Evolutionary conservation across 2,888 invertebrate genomes (phyloP).

Genomic region (Mimumesa dahlbomi): DNA sequence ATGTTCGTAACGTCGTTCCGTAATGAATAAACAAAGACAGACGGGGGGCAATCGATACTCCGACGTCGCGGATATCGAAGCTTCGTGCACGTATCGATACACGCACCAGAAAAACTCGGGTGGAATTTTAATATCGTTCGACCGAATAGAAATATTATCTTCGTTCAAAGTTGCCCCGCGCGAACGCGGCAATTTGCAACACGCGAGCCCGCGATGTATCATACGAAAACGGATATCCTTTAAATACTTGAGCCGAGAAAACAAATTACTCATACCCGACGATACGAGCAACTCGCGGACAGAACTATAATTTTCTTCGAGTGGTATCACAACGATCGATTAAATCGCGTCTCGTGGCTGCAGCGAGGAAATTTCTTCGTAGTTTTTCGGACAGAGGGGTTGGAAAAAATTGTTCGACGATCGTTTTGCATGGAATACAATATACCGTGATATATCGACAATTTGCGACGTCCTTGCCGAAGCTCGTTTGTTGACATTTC

Average conservation of each 20-base stretch:
- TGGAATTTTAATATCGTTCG: too few species aligned
- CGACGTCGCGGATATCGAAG: not conserved
- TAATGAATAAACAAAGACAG: constrained; percentile 1
- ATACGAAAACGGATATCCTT: constrained; percentile 9
- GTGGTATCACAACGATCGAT: not conserved
- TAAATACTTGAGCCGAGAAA: not conserved
- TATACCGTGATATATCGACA: too few species aligned
- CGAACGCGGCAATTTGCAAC: too few species aligned
- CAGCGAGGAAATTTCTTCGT: too few species aligned
- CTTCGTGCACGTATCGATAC: not conserved
- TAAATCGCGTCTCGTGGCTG: too few species aligned
- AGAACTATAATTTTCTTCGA: not conserved
- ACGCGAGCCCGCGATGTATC: too few species aligned
- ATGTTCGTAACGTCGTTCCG: too few species aligned
- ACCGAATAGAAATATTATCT: too few species aligned
- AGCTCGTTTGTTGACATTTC: constrained; percentile 66
- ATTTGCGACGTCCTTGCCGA: constrained; percentile 52
- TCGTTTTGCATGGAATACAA: too few species aligned
- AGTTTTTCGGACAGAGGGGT: too few species aligned
- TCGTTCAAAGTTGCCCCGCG: too few species aligned
- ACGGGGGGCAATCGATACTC: not conserved
- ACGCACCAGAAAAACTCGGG: not conserved
- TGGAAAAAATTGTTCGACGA: too few species aligned
- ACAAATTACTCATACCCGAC: constrained; percentile 3
- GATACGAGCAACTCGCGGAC: not conserved